Base-by-base conservation (phyloP, 2,113 vertebrate genomes). In the Semicossyphus pulcher region DNA sequence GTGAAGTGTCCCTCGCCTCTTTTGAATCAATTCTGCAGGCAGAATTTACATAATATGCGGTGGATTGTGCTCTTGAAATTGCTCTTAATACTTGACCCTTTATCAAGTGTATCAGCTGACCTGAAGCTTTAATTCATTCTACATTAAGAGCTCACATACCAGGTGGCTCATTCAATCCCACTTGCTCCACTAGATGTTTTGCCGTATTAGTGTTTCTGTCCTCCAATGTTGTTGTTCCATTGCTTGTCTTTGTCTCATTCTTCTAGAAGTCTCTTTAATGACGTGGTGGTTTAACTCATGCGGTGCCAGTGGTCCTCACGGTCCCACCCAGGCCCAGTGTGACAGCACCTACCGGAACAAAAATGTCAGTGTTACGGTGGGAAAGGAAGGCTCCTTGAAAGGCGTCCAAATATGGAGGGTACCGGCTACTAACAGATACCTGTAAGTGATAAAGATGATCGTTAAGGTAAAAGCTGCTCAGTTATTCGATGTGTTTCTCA, bases 291-390 rank as follows among this genome's bases (percentile, higher is more conserved):
- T 97, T 71, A 93, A 93, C 29, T 94, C 95, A 0, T 96, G 96
- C 54, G 94, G 95, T 16, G 95, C 96, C 81, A 96, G 95, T 16
- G 95, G 96, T 21, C 93, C 92, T 2, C 63, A 28, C 0, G 95
- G 95, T 2, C 96, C 96, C 6, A 97, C 96, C 47, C 96, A 96
- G 84, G 94, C 94, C 36, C 97, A 97, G 86, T 97, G 96, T 4
- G 92, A 96, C 82, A 92, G 86, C 5, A 92, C 94, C 25, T 95
- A 97, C 75, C 91, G 89, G 56, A 92, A 96, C 87, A 94, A 89
- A 88, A 95, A 95, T 0, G 82, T 95, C 77, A 95, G 83, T 0
- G 95, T 96, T 56, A 91, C 76, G 0, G 94, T 97, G 86, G 94
- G 90, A 47, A 94, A 93, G 48, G 91, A 94, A 3, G 94, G 93